A percentile compares a stretch with the other conserved stretches of the same genome.
Conservation (phyloP, 2,113 vertebrate species). For the Zeus faber region DNA sequence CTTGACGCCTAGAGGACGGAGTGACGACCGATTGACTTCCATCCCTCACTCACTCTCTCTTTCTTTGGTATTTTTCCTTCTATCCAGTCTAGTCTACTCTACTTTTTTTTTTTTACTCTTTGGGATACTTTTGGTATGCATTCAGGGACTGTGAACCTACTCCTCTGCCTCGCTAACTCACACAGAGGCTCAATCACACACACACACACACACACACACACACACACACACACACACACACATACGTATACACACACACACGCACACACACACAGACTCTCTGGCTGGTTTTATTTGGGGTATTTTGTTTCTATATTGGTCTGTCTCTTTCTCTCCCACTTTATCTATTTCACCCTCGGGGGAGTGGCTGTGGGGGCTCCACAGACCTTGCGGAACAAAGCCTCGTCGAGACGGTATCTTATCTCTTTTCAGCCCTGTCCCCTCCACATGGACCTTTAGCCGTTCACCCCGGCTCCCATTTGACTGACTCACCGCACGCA, state of each 20-base stretch:
- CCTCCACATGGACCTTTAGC: constrained; percentile 12
- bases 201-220: no score
- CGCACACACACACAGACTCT: no score
- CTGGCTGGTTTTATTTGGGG: no score
- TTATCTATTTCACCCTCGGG: constrained; percentile 37
- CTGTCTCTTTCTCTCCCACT: neutral
- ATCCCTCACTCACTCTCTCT: constrained; percentile 16
- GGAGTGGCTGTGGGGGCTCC: constrained; percentile 23
- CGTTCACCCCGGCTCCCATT: constrained; percentile 16
- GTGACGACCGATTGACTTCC: constrained; percentile 19
- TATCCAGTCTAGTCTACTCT: no score
- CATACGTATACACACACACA: no score
- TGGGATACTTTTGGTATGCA: no score
- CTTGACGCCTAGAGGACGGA: constrained; percentile 49
- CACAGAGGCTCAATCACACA: no score
- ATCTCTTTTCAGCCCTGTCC: constrained; percentile 26
- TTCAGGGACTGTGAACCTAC: no score
- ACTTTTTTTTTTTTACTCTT: no score
- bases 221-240: no score
- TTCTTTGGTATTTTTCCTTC: no score
- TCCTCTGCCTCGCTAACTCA: no score
- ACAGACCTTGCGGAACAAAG: constrained; percentile 47
- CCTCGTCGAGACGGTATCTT: constrained; percentile 36
- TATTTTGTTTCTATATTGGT: constrained; percentile 25
- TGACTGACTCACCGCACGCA: neutral